Evolutionary conservation across 2,113 vertebrate genomes (phyloP).

Genomic region (Callipepla squamata): DNA sequence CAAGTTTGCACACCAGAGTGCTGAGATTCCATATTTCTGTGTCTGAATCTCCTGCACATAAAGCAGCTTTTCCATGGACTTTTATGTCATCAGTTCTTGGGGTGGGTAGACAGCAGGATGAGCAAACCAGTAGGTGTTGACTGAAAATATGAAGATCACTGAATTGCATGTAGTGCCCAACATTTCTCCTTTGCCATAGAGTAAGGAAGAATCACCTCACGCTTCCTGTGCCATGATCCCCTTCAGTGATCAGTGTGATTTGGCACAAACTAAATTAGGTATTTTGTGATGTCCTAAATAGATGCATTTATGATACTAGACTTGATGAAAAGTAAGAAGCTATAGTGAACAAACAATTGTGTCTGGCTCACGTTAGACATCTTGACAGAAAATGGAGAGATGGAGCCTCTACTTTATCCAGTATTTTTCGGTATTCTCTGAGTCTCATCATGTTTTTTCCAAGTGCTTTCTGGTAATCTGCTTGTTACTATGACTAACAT

Average conservation of each 20-base stretch:
- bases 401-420: not conserved
- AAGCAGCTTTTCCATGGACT: not conserved
- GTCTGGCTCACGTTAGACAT: not conserved
- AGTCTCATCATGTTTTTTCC: not conserved
- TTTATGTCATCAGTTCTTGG: not conserved
- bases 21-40: not conserved
- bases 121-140: not conserved
- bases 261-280: not conserved
- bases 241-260: not conserved
- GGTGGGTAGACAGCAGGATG: not conserved
- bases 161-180: not conserved
- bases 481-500: not conserved
- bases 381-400: not conserved
- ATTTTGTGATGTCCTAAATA: not conserved
- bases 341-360: not conserved
- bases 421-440: not conserved
- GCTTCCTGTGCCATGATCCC: not conserved
- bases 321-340: not conserved
- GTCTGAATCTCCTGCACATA: not conserved
- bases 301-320: not conserved
- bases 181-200: not conserved
- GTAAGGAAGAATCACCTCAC: not conserved
- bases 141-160: not conserved
- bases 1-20: not conserved
- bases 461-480: not conserved